Base-by-base conservation (phyloP, 1,140 invertebrate species). In the Acromyrmex echinatior region DNA sequence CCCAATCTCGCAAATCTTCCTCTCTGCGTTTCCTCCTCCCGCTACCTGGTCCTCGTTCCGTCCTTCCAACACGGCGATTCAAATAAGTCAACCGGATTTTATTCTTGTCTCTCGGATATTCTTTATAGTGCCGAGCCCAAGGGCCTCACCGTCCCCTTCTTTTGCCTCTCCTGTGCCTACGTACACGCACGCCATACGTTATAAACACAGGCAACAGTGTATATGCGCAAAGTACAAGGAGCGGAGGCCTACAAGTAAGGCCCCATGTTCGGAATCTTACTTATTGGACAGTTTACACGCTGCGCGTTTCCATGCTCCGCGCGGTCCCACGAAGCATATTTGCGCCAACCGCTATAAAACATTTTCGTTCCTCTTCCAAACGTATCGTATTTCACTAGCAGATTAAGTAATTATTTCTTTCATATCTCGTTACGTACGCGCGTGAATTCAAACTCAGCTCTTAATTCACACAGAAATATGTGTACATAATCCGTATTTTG, bases 241-340 rank as follows among this genome's bases (percentile, higher is more conserved):
- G 90, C 88, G 89, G 85, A 93, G 89, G 88, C 71, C 71, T 92
- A 92, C 91, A 92, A 91, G 91, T 65, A 60, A 73, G 86, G 82
- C 86, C 76, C 80, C 91, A 79, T 92, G 92, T 93, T 93, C 92
- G 66, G 87, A 90, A 53, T 89, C 89, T 95, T 94, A 94, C 93
- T 94, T 95, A 95, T 95, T 95, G 92, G 94, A 95, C 93, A 94
- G 93, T 94, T 95, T 95, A 95, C 94, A 95, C 93, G 92, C 90
- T 65, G 88, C 78, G 81, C 73, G 87, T 91, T 94, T 91, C 87
- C 87, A 89, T 93, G 82, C 81, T 81, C n/a, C 85, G 51, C 21
- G 39, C 63, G 16, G 12, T 74, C 51, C 35, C 39, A 39, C 62
- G 21, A 21, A 56, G 82, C 74, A 21, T 51, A 79, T 86, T 49